These are phyloP conservation scores for Podarcis muralis DNA, from an alignment of 2,113 vertebrate species.

Conservation along the genomic window DNA sequence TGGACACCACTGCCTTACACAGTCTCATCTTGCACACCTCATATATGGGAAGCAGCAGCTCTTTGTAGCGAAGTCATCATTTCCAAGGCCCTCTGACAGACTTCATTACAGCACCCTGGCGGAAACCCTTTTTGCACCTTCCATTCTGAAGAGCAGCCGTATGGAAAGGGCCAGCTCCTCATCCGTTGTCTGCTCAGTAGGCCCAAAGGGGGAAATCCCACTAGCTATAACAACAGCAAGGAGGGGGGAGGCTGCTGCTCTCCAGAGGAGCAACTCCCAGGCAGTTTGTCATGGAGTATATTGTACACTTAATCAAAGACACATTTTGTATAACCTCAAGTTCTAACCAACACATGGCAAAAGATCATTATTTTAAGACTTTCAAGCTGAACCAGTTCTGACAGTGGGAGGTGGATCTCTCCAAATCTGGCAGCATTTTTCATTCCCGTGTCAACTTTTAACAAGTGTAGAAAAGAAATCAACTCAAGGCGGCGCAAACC, in stretches of 20 bases:
- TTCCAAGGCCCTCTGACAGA: conserved; percentile 67
- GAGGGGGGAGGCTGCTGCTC: conserved; percentile 47
- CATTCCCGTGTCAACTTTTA: conserved; percentile 65
- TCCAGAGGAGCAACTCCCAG: conserved; percentile 63
- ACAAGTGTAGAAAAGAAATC: conserved; percentile 74
- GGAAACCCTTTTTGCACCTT: conserved; percentile 69
- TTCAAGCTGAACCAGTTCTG: conserved; percentile 72
- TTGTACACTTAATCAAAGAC: conserved; percentile 74
- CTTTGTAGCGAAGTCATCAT: conserved; percentile 28
- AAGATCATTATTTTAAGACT: conserved; percentile 76
- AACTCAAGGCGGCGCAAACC: conserved; percentile 65
- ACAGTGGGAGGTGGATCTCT: conserved; percentile 73
- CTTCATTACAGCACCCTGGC: conserved; percentile 56
- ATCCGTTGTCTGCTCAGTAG: conserved; percentile 66
- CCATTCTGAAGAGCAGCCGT: conserved; percentile 73
- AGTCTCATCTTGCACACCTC: background rate
- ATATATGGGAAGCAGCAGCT: background rate
- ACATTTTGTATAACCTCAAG: conserved; percentile 75
- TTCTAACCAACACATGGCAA: conserved; percentile 77
- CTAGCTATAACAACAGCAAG: conserved; percentile 31
- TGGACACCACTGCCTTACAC: too few relatives aligned
- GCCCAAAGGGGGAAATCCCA: conserved; percentile 62
- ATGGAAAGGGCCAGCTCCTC: conserved; percentile 77
- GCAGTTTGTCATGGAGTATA: conserved; percentile 54
- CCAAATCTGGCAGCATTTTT: conserved; percentile 64